phyloP scores from a whole-genome alignment of 2,888 invertebrate genomes.

The Anorthoa munda region DNA sequence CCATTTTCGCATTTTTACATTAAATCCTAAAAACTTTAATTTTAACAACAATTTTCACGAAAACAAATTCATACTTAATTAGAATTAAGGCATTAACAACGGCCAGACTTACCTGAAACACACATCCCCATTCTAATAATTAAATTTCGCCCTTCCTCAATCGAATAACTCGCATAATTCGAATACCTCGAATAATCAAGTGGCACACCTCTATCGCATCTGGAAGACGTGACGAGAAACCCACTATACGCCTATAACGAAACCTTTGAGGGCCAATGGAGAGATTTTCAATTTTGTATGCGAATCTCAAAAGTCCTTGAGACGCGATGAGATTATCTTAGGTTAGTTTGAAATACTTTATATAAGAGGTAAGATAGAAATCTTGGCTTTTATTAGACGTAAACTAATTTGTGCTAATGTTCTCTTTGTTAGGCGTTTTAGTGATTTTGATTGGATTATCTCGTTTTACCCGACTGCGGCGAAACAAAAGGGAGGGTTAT shows the following conservation, averaged over 20 bases:
- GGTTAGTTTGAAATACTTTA: slow-evolving; percentile 47
- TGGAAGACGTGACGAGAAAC: slow-evolving; percentile 74
- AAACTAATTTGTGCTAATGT: slow-evolving; percentile 19
- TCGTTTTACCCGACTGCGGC: no score
- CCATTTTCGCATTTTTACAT: not conserved
- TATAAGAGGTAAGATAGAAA: not conserved
- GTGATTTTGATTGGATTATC: slow-evolving; percentile 9
- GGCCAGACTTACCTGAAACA: slow-evolving; percentile 5
- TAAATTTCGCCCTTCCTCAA: slow-evolving; percentile 48
- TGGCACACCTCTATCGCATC: slow-evolving; percentile 67
- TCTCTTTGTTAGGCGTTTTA: not conserved
- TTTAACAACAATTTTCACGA: not conserved
- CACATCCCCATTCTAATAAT: slow-evolving; percentile 21
- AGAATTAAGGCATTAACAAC: slow-evolving; percentile 10
- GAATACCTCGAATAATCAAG: slow-evolving; percentile 50
- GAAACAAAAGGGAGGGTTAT: no score
- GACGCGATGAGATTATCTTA: slow-evolving; percentile 70
- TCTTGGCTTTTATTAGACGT: slow-evolving; percentile 16
- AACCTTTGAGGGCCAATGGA: slow-evolving; percentile 71
- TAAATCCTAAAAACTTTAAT: not conserved
- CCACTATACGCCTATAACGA: slow-evolving; percentile 68
- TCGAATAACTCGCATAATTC: slow-evolving; percentile 51
- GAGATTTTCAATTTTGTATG: slow-evolving; percentile 74
- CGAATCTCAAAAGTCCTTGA: slow-evolving; percentile 70
- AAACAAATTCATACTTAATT: not conserved